Percentiles rank a stretch among this genome's conserved stretches.
Conservation (phyloP, 2,888 invertebrate genomes). For the Allophyes oxyacanthae region DNA sequence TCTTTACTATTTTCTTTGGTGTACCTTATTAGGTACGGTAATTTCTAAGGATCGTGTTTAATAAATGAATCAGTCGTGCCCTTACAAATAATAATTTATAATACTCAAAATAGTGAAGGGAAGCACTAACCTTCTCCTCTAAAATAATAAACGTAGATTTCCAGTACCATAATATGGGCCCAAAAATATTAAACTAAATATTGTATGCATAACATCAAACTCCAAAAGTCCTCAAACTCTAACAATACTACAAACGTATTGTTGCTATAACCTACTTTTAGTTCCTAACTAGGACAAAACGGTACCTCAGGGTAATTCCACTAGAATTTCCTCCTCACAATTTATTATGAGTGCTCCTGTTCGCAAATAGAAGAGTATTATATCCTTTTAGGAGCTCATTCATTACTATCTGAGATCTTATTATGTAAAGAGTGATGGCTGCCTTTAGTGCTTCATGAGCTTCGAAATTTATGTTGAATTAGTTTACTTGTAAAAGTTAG, state of each 20-base stretch:
- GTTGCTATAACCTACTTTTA: slow-evolving; percentile 25
- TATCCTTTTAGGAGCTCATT: slow-evolving; percentile 33
- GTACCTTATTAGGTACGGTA: too few species aligned
- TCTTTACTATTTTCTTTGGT: too few species aligned
- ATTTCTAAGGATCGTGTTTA: too few species aligned
- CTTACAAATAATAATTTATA: too few species aligned
- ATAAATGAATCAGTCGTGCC: too few species aligned
- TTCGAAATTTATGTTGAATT: slow-evolving; percentile 9
- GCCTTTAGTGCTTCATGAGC: slow-evolving; percentile 11
- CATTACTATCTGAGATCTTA: slow-evolving; percentile 24
- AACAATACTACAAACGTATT: slow-evolving; percentile 10
- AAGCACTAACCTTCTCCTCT: too few species aligned
- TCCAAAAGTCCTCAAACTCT: background rate
- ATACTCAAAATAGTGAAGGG: too few species aligned
- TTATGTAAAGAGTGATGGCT: slow-evolving; percentile 24
- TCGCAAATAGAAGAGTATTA: slow-evolving; percentile 35
- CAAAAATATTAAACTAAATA: too few species aligned
- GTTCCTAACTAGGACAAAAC: slow-evolving; percentile 19
- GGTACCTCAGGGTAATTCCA: slow-evolving; percentile 15
- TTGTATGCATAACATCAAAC: slow-evolving; percentile 2
- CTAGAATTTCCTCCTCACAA: slow-evolving; percentile 34
- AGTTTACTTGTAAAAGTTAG: background rate
- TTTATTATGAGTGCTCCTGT: slow-evolving; percentile 27
- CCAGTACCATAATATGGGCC: too few species aligned
- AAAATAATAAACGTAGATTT: too few species aligned